These are phyloP conservation scores for Latrodectus hesperus DNA, from an alignment of 2,888 invertebrate species.

Conservation along the genomic window DNA sequence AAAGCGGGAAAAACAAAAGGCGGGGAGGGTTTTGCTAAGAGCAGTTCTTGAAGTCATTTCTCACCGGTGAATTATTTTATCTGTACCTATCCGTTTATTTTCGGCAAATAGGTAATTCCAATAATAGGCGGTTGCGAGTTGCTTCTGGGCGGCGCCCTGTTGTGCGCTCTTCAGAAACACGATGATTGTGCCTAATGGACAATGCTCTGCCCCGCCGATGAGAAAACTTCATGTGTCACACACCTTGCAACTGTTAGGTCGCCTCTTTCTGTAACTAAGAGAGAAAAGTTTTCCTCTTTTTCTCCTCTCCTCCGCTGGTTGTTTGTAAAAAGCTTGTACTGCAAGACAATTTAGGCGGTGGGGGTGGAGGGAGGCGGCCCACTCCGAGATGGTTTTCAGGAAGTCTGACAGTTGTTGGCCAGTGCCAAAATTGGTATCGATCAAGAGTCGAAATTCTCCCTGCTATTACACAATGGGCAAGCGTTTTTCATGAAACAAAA, in stretches of 20 bases:
- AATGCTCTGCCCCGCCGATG: conserved; percentile 47
- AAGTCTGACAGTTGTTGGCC: conserved; percentile 60
- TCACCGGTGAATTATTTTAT: conserved; percentile 67
- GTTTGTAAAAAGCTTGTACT: conserved; percentile 6
- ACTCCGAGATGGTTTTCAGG: conserved; percentile 29
- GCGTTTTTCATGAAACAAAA: conserved; percentile 56
- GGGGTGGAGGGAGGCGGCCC: background rate
- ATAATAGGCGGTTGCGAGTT: conserved; percentile 67
- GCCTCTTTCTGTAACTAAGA: conserved; percentile 61
- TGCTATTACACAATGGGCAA: conserved; percentile 33
- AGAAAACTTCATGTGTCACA: conserved; percentile 68
- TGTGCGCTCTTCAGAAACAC: conserved; percentile 50
- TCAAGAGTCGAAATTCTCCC: conserved; percentile 47
- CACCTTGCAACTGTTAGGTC: conserved; percentile 62
- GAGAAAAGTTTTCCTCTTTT: conserved; percentile 40
- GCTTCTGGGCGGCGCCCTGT: conserved; percentile 64
- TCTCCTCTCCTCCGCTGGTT: conserved; percentile 3
- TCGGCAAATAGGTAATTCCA: conserved; percentile 68
- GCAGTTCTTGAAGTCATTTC: conserved; percentile 66
- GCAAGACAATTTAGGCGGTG: background rate
- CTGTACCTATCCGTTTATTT: conserved; percentile 68
- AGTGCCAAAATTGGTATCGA: conserved; percentile 67
- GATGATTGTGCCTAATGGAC: conserved; percentile 68
- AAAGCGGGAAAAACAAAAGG: background rate
- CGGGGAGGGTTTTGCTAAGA: conserved; percentile 53